A percentile compares a stretch with the other conserved stretches of the same genome.
phyloP scores from a whole-genome alignment of 2,113 vertebrate genomes.

The Dasyornis broadbenti region DNA sequence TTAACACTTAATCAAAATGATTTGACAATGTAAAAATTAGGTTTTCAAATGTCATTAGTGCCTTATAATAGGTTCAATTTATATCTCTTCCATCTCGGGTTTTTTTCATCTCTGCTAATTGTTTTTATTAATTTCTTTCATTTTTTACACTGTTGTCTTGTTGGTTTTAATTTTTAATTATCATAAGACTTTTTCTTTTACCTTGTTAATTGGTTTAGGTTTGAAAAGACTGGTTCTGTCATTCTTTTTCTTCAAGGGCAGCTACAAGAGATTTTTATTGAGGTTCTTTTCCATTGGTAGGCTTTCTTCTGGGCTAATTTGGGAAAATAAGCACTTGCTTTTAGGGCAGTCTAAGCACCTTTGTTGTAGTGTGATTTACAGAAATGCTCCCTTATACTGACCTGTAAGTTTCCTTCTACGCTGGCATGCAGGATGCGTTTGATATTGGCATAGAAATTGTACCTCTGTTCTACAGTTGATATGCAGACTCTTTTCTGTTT shows the following conservation, averaged over 20 bases:
- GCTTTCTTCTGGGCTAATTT: not conserved
- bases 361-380: slow-evolving; percentile 1
- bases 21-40: slow-evolving; percentile 76
- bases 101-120: slow-evolving; percentile 70
- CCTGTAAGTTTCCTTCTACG: slow-evolving; percentile 22
- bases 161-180: slow-evolving; percentile 79
- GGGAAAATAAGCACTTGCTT: not conserved
- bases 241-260: slow-evolving; percentile 24
- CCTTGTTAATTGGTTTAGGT: slow-evolving; percentile 50
- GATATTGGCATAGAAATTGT: slow-evolving; percentile 22
- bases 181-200: slow-evolving; percentile 35
- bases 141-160: slow-evolving; percentile 73
- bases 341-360: not conserved
- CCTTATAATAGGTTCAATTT: slow-evolving; percentile 73
- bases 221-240: slow-evolving; percentile 37
- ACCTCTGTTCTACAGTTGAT: slow-evolving; percentile 52
- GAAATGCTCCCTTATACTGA: slow-evolving; percentile 19
- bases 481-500: slow-evolving; percentile 32
- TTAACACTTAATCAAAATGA: slow-evolving; percentile 72
- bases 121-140: slow-evolving; percentile 70
- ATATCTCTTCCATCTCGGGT: slow-evolving; percentile 57
- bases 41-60: slow-evolving; percentile 74
- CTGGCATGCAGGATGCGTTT: not conserved
- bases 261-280: not conserved
- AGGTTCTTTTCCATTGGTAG: not conserved